Conservation (phyloP, 2,888 invertebrate genomes). For the Drosophila fulvimacula region DNA sequence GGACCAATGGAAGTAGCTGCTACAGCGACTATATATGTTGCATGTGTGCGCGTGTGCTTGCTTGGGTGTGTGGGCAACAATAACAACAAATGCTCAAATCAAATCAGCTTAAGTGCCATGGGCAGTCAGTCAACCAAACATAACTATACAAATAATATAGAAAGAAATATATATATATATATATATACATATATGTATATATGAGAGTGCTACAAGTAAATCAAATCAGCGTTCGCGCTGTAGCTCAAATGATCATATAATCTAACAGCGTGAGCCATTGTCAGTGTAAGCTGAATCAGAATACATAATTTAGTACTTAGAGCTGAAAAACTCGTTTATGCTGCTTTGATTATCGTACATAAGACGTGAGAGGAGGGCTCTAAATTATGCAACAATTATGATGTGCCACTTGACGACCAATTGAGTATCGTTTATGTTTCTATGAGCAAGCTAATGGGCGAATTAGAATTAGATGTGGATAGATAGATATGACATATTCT, state of each 20-base stretch:
- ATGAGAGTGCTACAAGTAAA: conserved; percentile 38
- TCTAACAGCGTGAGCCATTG: conserved; percentile 22
- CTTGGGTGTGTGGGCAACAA: conserved; percentile 25
- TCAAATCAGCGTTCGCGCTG: conserved; percentile 48
- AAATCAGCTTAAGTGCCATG: conserved; percentile 65
- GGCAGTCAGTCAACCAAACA: conserved; percentile 59
- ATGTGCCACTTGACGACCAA: not conserved
- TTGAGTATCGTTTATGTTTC: not conserved
- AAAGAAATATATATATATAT: conserved; percentile 11
- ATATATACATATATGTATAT: not conserved
- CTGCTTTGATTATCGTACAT: not conserved
- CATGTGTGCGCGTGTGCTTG: not conserved
- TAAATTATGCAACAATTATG: not conserved
- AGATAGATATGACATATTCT: no score
- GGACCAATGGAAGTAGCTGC: conserved; percentile 33
- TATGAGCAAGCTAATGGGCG: no score
- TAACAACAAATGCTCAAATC: conserved; percentile 48
- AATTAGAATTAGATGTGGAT: no score
- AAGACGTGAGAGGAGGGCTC: not conserved
- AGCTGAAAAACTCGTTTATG: not conserved
- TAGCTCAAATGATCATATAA: conserved; percentile 36
- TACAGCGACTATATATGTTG: conserved; percentile 10
- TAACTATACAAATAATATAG: conserved; percentile 45
- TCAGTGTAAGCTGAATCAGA: not conserved
- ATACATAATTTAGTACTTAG: conserved; percentile 8